A percentile compares a stretch with the other conserved stretches of the same genome.
Evolutionary conservation across 2,888 invertebrate genomes (phyloP).

Genomic region (Rambutsinella grinnellia): DNA sequence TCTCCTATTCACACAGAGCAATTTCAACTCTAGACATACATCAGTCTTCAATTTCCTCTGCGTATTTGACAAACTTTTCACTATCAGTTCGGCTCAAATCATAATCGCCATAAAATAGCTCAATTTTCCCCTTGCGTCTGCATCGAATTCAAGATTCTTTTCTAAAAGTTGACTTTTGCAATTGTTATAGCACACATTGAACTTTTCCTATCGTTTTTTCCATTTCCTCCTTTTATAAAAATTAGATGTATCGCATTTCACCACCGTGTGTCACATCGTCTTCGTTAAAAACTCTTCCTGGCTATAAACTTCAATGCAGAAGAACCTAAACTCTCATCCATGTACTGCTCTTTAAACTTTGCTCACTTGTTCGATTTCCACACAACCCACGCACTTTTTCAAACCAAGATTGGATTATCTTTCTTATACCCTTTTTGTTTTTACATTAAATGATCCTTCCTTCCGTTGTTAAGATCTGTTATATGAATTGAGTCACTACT

Average conservation of each 20-base stretch:
- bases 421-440: conserved; percentile 39
- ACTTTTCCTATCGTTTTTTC: too few relatives aligned
- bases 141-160: not conserved
- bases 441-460: conserved; percentile 14
- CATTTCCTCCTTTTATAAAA: too few relatives aligned
- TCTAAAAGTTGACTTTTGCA: not conserved
- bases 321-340: not conserved
- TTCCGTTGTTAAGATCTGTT: conserved; percentile 7
- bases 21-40: too few relatives aligned
- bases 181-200: conserved; percentile 15
- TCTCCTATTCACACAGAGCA: too few relatives aligned
- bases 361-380: conserved; percentile 57
- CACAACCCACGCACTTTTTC: conserved; percentile 48
- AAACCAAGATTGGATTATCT: conserved; percentile 54
- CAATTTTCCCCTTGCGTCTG: not conserved
- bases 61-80: too few relatives aligned
- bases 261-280: conserved; percentile 48
- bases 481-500: not conserved
- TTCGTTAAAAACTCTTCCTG: conserved; percentile 45
- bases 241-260: too few relatives aligned
- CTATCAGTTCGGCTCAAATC: not conserved
- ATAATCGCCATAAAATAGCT: not conserved
- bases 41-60: too few relatives aligned
- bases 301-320: conserved; percentile 37
- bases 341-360: conserved; percentile 17